Percentiles rank a stretch among this genome's conserved stretches.
Conservation (phyloP, 2,888 invertebrate species). For the Platycheirus rosarum region DNA sequence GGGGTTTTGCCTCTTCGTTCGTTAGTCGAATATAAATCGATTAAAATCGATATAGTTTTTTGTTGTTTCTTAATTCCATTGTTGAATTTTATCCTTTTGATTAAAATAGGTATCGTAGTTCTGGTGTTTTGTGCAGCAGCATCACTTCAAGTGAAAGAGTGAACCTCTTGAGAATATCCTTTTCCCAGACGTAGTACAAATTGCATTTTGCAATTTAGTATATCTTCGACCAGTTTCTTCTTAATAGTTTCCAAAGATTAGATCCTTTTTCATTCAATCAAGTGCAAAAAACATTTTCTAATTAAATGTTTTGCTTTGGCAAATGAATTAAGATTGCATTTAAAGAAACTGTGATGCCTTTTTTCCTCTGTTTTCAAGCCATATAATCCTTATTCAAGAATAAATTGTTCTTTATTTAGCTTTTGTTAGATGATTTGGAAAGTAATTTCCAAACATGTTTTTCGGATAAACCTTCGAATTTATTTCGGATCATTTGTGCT, state of each 20-base stretch:
- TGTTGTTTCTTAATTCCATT: slow-evolving; percentile 54
- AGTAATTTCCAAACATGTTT: slow-evolving; percentile 40
- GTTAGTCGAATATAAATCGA: slow-evolving; percentile 32
- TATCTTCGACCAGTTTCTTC: background rate
- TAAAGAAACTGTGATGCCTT: background rate
- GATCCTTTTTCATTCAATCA: slow-evolving; percentile 1
- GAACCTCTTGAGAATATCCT: background rate
- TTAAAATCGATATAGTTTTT: slow-evolving; percentile 37
- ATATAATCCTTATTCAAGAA: background rate
- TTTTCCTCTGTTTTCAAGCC: background rate
- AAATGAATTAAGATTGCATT: slow-evolving; percentile 46
- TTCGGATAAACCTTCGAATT: slow-evolving; percentile 10
- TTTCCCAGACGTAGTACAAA: slow-evolving; percentile 33
- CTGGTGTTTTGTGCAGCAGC: slow-evolving; percentile 1
- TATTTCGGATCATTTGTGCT: slow-evolving; percentile 11
- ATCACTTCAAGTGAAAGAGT: slow-evolving; percentile 8
- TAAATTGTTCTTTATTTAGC: slow-evolving; percentile 19
- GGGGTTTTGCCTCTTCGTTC: background rate
- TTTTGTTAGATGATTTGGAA: slow-evolving; percentile 53
- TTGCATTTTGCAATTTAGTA: slow-evolving; percentile 42
- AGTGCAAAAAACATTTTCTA: slow-evolving; percentile 53
- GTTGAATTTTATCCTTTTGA: slow-evolving; percentile 64
- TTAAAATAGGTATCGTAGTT: slow-evolving; percentile 31
- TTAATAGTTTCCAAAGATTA: background rate
- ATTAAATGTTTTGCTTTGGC: slow-evolving; percentile 65